These are phyloP conservation scores for Eugnorisma glareosa DNA, from an alignment of 2,888 invertebrate genomes.

Conservation along the genomic window DNA sequence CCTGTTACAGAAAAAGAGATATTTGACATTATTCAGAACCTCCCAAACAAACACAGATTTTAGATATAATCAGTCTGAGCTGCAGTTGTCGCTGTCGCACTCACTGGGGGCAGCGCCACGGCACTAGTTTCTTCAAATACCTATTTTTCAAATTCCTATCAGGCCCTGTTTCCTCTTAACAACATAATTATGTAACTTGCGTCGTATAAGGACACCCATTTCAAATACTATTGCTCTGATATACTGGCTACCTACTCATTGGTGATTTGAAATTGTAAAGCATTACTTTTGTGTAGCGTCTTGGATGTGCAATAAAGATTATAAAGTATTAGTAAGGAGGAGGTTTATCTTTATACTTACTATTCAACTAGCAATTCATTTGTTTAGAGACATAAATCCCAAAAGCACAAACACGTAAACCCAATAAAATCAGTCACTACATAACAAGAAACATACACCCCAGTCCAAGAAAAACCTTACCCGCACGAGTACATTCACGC, in stretches of 20 bases:
- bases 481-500: background rate
- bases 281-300: background rate
- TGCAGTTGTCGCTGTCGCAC: too few relatives aligned
- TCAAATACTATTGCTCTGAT: background rate
- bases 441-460: background rate
- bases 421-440: constrained; percentile 15
- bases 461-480: background rate
- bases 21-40: too few relatives aligned
- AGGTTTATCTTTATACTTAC: background rate
- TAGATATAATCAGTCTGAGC: too few relatives aligned
- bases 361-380: background rate
- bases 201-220: background rate
- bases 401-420: background rate
- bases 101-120: too few relatives aligned
- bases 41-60: too few relatives aligned
- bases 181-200: too few relatives aligned
- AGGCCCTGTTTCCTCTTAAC: too few relatives aligned
- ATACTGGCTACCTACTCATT: background rate
- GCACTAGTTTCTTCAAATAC: too few relatives aligned
- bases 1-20: too few relatives aligned
- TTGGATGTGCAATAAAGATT: background rate
- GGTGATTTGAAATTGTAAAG: background rate
- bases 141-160: too few relatives aligned
- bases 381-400: background rate
- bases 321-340: background rate